Conservation (phyloP, 2,888 invertebrate species). For the Spilosoma lubricipeda region DNA sequence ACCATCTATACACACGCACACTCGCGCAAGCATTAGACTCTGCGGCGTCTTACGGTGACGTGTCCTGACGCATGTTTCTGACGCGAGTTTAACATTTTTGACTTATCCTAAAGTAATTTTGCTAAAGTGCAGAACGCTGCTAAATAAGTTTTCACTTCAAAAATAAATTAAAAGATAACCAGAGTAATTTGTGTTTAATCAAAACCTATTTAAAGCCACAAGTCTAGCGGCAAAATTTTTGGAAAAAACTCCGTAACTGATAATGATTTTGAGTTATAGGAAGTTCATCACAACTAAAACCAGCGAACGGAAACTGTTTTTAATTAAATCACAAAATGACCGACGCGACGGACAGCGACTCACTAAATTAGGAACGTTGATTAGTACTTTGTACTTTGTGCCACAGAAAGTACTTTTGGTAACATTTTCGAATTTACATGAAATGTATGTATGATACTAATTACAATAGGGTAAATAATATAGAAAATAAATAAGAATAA, state of each 20-base stretch:
- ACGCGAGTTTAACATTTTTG: too few species aligned
- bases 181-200: not conserved
- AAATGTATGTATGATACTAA: not conserved
- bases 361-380: slow-evolving; percentile 58
- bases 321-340: slow-evolving; percentile 61
- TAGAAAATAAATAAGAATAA: too few species aligned
- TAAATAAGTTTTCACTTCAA: too few species aligned
- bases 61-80: too few species aligned
- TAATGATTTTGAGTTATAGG: slow-evolving; percentile 8
- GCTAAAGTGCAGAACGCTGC: too few species aligned
- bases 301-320: slow-evolving; percentile 53
- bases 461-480: too few species aligned
- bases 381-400: slow-evolving; percentile 31
- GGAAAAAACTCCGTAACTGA: slow-evolving; percentile 1
- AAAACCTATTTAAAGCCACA: slow-evolving; percentile 10
- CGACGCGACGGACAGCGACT: slow-evolving; percentile 41
- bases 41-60: too few species aligned
- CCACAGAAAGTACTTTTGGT: not conserved
- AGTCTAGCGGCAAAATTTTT: not conserved
- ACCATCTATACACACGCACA: too few species aligned
- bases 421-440: not conserved
- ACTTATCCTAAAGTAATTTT: too few species aligned
- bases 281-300: slow-evolving; percentile 39
- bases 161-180: too few species aligned
- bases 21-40: too few species aligned